Conservation (phyloP, 2,797 vertebrate species). For the Somateria mollissima region DNA sequence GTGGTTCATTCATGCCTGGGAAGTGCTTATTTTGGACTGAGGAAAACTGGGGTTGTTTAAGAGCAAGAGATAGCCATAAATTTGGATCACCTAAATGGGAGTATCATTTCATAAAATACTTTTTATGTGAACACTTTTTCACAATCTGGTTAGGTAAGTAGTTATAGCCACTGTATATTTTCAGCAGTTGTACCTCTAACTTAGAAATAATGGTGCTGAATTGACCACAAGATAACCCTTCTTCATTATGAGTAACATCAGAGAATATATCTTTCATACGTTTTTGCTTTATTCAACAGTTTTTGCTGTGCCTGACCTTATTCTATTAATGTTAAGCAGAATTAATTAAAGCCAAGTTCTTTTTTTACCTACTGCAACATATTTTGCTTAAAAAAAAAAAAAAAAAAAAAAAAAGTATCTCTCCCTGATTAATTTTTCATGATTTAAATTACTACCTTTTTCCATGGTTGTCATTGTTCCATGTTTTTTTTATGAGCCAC, state of each 20-base stretch:
- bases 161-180: slow-evolving; percentile 71
- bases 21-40: not conserved
- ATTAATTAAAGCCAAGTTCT: slow-evolving; percentile 75
- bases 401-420: slow-evolving; percentile 68
- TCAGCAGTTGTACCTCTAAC: slow-evolving; percentile 62
- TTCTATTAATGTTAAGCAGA: slow-evolving; percentile 74
- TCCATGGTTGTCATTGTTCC: slow-evolving; percentile 69
- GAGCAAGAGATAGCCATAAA: not conserved
- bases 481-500: slow-evolving; percentile 72
- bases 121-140: slow-evolving; percentile 60
- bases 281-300: slow-evolving; percentile 82
- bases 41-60: not conserved
- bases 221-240: slow-evolving; percentile 76
- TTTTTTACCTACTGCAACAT: slow-evolving; percentile 65
- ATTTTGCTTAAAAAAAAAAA: slow-evolving; percentile 73
- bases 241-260: slow-evolving; percentile 75
- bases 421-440: slow-evolving; percentile 76
- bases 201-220: slow-evolving; percentile 77
- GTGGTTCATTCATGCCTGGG: not conserved
- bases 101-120: slow-evolving; percentile 55
- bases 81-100: slow-evolving; percentile 21
- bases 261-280: slow-evolving; percentile 71
- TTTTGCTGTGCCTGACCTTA: slow-evolving; percentile 75
- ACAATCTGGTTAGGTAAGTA: slow-evolving; percentile 53
- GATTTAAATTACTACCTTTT: slow-evolving; percentile 73